phyloP scores from a whole-genome alignment of 2,888 invertebrate genomes.

The Heliothis peltigera region DNA sequence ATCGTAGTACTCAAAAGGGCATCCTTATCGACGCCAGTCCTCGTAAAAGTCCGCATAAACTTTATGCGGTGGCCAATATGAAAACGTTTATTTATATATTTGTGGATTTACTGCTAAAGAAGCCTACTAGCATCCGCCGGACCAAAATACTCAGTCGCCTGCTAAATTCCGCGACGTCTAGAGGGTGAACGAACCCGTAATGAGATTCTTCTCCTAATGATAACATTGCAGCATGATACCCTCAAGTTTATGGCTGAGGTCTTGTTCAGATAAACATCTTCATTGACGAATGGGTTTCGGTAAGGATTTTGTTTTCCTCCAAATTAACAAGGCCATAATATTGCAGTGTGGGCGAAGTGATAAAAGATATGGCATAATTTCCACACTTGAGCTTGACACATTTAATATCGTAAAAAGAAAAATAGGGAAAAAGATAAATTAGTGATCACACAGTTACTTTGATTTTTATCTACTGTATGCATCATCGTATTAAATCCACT shows the following conservation, averaged over 20 bases:
- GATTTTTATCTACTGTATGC: constrained; percentile 7
- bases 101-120: constrained; percentile 83
- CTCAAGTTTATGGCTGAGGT: constrained; percentile 44
- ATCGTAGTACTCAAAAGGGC: constrained; percentile 67
- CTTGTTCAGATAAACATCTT: constrained; percentile 42
- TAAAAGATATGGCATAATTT: constrained; percentile 1
- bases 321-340: constrained; percentile 13
- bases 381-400: not conserved
- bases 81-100: constrained; percentile 82
- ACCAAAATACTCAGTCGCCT: constrained; percentile 83
- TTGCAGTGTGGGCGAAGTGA: not conserved
- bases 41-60: constrained; percentile 77
- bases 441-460: constrained; percentile 14
- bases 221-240: constrained; percentile 65
- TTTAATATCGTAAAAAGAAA: no score
- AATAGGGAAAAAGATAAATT: no score
- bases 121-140: constrained; percentile 82
- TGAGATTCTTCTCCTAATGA: constrained; percentile 71
- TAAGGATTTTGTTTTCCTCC: constrained; percentile 12
- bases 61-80: constrained; percentile 71
- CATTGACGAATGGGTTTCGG: constrained; percentile 34
- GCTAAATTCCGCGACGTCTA: constrained; percentile 89
- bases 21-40: constrained; percentile 71
- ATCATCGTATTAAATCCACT: constrained; percentile 28
- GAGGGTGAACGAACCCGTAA: constrained; percentile 83